Percentiles rank a stretch among this genome's conserved stretches.
phyloP scores from a whole-genome alignment of 2,888 invertebrate genomes.

The Eulithis prunata region DNA sequence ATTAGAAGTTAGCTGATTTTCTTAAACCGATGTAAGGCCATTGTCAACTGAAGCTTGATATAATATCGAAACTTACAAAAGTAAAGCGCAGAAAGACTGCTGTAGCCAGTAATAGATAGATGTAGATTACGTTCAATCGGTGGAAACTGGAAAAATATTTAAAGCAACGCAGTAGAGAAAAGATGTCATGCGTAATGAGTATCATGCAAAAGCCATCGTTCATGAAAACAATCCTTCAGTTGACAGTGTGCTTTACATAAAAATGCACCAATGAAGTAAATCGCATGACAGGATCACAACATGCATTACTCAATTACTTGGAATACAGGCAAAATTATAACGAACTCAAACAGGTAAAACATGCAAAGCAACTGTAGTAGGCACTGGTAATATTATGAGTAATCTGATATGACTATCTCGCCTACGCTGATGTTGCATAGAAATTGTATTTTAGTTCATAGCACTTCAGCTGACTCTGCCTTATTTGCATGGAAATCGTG shows the following conservation, averaged over 20 bases:
- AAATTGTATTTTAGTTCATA: slow-evolving; percentile 8
- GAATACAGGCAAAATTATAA: slow-evolving; percentile 44
- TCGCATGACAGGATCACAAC: slow-evolving; percentile 31
- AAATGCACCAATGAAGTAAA: slow-evolving; percentile 43
- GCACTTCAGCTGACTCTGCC: slow-evolving; percentile 10
- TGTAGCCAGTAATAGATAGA: too few relatives aligned
- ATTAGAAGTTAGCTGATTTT: slow-evolving; percentile 55
- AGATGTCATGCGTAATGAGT: too few relatives aligned
- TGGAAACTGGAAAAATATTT: too few relatives aligned
- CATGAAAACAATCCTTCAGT: neutral
- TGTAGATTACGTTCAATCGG: too few relatives aligned
- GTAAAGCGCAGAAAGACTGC: neutral
- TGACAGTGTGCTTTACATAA: neutral
- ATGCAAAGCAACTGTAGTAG: slow-evolving; percentile 27
- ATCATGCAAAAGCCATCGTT: too few relatives aligned
- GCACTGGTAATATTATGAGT: slow-evolving; percentile 15
- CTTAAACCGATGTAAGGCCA: slow-evolving; percentile 31
- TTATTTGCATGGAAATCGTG: slow-evolving; percentile 3
- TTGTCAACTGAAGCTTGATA: neutral
- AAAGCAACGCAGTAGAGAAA: too few relatives aligned
- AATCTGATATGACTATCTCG: slow-evolving; percentile 22
- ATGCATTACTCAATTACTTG: slow-evolving; percentile 50
- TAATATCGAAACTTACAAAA: neutral
- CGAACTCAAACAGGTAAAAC: slow-evolving; percentile 50
- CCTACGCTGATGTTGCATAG: slow-evolving; percentile 17